A percentile compares a stretch with the other conserved stretches of the same genome.
Conservation (phyloP, 2,113 vertebrate genomes). For the Dunckerocampus dactyliophorus region DNA sequence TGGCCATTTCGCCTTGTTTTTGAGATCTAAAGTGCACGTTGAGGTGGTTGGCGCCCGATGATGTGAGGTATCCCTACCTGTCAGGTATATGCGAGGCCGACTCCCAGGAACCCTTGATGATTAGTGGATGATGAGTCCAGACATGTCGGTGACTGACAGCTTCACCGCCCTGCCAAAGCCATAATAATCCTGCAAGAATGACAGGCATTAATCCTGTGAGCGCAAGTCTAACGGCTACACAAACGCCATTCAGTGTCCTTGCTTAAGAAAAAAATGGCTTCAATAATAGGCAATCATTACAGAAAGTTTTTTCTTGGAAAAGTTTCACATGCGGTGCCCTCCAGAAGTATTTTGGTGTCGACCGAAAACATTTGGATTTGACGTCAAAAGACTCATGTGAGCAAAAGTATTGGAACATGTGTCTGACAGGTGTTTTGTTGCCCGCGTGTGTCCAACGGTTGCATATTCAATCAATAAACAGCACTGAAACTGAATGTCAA, state of each 20-base stretch:
- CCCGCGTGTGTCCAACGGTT: no score
- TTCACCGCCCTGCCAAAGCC: conserved; percentile 70
- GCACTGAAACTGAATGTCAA: no score
- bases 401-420: no score
- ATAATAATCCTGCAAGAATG: conserved; percentile 74
- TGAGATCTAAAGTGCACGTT: conserved; percentile 51
- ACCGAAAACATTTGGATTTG: no score
- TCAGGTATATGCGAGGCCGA: conserved; percentile 20
- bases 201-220: conserved; percentile 47
- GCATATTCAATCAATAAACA: no score
- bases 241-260: conserved; percentile 18
- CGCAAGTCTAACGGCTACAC: conserved; percentile 27
- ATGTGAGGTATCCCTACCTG: conserved; percentile 62
- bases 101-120: conserved; percentile 74
- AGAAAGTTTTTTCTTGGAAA: neutral
- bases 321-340: no score
- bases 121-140: conserved; percentile 76
- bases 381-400: no score
- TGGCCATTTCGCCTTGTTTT: conserved; percentile 56
- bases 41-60: conserved; percentile 40
- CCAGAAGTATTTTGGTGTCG: no score
- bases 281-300: conserved; percentile 12
- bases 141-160: conserved; percentile 75
- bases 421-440: no score
- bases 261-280: conserved; percentile 10